A percentile compares a stretch with the other conserved stretches of the same genome.
phyloP scores from a whole-genome alignment of 2,888 invertebrate species.

The Tenthredo distinguenda region DNA sequence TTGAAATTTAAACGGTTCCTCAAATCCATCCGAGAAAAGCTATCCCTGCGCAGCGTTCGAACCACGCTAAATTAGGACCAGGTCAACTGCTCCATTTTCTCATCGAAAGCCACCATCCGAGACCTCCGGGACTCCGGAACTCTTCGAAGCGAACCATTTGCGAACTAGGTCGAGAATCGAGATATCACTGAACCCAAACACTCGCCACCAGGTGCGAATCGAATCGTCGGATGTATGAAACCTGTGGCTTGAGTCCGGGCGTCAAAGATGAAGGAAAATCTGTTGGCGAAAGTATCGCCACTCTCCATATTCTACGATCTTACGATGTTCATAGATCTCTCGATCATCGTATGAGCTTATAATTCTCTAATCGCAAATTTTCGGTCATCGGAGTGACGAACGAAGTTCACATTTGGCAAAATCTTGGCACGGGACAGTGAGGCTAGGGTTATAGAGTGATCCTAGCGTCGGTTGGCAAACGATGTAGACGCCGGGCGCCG shows the following conservation, averaged over 20 bases:
- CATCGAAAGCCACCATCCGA: slow-evolving; percentile 9
- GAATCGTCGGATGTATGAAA: slow-evolving; percentile 13
- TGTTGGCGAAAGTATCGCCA: neutral
- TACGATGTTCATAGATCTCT: neutral
- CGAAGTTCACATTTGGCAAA: slow-evolving; percentile 15
- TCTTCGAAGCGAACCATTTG: slow-evolving; percentile 28
- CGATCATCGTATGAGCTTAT: neutral
- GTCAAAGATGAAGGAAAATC: neutral
- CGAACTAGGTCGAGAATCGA: slow-evolving; percentile 38
- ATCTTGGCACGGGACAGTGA: slow-evolving; percentile 27
- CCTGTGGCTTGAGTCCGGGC: slow-evolving; percentile 21
- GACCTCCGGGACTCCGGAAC: slow-evolving; percentile 30
- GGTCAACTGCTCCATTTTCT: slow-evolving; percentile 45
- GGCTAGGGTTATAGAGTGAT: slow-evolving; percentile 30
- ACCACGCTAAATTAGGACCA: slow-evolving; percentile 39
- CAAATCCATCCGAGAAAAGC: neutral
- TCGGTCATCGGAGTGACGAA: neutral
- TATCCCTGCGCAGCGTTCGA: neutral
- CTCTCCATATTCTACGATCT: neutral
- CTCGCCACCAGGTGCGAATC: slow-evolving; percentile 22
- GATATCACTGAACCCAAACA: slow-evolving; percentile 42
- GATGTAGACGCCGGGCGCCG: slow-evolving; percentile 60
- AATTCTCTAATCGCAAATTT: neutral
- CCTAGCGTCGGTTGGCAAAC: slow-evolving; percentile 40
- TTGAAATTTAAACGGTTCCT: neutral